Conservation (phyloP, 2,113 vertebrate genomes). For the Microcebus murinus region DNA sequence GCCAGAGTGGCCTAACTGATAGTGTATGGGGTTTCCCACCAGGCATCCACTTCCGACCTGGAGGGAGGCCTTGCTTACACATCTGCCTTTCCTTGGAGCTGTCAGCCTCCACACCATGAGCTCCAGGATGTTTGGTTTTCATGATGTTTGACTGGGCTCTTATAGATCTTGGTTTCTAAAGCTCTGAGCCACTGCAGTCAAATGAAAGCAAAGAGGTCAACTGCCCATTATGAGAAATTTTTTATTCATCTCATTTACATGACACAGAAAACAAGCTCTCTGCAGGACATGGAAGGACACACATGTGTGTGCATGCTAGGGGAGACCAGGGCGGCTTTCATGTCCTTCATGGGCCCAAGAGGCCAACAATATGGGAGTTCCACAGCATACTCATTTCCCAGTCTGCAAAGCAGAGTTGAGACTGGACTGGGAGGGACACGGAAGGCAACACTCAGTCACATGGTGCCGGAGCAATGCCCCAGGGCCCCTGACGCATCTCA, state of each 20-base stretch:
- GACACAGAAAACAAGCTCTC: neutral
- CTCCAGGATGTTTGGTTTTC: neutral
- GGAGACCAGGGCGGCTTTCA: neutral
- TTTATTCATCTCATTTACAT: neutral
- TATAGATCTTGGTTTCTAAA: neutral
- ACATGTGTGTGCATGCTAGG: fast-evolving
- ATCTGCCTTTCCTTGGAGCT: fast-evolving
- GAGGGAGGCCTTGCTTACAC: neutral
- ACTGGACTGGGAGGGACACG: neutral
- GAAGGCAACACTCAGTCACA: too few species aligned
- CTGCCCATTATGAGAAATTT: neutral
- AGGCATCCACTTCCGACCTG: fast-evolving
- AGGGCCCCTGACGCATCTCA: fast-evolving
- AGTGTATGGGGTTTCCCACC: neutral
- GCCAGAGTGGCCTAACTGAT: neutral
- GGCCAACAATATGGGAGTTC: neutral
- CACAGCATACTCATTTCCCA: too few species aligned
- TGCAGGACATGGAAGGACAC: neutral
- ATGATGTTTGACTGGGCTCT: too few species aligned
- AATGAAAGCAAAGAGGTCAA: neutral
- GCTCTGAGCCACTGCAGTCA: neutral
- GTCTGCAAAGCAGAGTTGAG: neutral
- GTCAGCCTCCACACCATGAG: neutral
- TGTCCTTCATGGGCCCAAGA: neutral
- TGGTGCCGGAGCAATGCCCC: neutral